Evolutionary conservation across 2,797 vertebrate genomes (phyloP).

Genomic region (Apodemus agrarius): DNA sequence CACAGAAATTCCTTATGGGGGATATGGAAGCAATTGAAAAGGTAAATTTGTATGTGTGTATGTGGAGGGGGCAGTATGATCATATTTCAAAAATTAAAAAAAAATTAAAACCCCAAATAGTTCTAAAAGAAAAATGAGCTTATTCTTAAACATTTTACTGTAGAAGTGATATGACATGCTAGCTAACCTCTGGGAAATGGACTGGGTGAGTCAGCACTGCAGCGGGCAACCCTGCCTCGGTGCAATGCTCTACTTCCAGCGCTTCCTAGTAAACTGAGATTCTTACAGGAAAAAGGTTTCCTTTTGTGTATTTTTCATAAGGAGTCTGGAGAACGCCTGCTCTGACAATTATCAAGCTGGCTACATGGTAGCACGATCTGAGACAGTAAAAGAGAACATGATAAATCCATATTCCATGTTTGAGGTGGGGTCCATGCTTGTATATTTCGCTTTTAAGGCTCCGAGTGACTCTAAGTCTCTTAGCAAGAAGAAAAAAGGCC

Average conservation of each 20-base stretch:
- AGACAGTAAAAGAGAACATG: constrained; percentile 8
- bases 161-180: background rate
- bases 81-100: background rate
- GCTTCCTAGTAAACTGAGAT: background rate
- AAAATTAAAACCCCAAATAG: background rate
- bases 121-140: background rate
- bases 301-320: constrained; percentile 43
- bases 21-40: background rate
- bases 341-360: background rate
- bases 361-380: background rate
- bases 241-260: background rate
- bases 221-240: background rate
- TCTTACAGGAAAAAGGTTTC: constrained; percentile 44
- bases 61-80: background rate
- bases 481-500: constrained; percentile 40
- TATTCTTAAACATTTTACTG: constrained; percentile 16
- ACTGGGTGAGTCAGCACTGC: background rate
- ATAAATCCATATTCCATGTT: background rate
- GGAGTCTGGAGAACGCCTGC: background rate
- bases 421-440: background rate
- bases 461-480: background rate
- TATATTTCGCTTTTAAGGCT: constrained; percentile 55
- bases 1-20: constrained; percentile 28
- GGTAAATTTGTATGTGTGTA: background rate
- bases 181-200: constrained; percentile 38